Conservation (phyloP, 2,797 vertebrate species). For the Corythornis leucogaster region DNA sequence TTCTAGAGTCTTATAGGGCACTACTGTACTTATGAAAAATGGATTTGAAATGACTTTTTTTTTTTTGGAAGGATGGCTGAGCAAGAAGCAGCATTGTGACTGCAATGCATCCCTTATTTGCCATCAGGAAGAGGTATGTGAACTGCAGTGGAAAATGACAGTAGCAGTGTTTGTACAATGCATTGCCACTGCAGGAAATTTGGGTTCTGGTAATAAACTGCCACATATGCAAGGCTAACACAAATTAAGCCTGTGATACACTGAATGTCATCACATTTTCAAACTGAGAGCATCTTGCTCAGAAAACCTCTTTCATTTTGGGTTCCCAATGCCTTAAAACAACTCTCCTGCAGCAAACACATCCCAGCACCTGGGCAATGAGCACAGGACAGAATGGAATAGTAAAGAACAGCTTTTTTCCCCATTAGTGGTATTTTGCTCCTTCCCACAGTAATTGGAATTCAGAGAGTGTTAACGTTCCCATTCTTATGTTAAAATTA, state of each 20-base stretch:
- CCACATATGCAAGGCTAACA: conserved; percentile 29
- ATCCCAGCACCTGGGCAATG: neutral
- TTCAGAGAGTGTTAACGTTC: conserved; percentile 50
- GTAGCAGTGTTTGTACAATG: neutral
- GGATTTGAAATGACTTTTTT: neutral
- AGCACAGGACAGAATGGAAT: neutral
- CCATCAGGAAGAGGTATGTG: neutral
- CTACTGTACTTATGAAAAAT: neutral
- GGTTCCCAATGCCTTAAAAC: neutral
- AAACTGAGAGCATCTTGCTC: neutral
- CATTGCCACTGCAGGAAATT: conserved; percentile 5
- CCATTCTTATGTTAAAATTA: conserved; percentile 70
- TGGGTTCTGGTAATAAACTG: conserved; percentile 12
- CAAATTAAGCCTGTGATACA: conserved; percentile 27
- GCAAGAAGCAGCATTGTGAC: conserved; percentile 4
- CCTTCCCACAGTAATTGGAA: conserved; percentile 48
- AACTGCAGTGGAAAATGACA: neutral
- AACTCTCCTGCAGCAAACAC: neutral
- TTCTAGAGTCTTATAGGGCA: neutral
- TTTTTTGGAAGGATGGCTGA: conserved; percentile 18
- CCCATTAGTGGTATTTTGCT: conserved; percentile 36
- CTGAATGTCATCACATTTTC: conserved; percentile 5
- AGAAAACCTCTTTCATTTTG: neutral
- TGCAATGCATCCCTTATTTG: conserved; percentile 33
- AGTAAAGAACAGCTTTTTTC: conserved; percentile 9